These are phyloP conservation scores for Frieseomelitta varia DNA, from an alignment of 1,140 invertebrate genomes.

Conservation along the genomic window DNA sequence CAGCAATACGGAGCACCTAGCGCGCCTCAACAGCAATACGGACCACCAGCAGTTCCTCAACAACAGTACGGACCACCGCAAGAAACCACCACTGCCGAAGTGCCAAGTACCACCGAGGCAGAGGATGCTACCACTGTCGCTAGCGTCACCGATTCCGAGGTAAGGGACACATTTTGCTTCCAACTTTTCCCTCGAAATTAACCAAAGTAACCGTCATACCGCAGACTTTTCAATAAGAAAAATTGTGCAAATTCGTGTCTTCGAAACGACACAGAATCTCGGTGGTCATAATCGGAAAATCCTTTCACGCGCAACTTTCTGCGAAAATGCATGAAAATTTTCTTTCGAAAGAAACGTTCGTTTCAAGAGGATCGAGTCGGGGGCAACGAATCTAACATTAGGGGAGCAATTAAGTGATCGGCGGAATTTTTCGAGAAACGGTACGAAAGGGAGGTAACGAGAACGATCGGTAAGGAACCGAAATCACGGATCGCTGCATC, in stretches of 20 bases:
- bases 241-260: too few species aligned
- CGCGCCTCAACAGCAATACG: conserved; percentile 58
- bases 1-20: conserved; percentile 58
- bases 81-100: conserved; percentile 69
- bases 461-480: conserved; percentile 34
- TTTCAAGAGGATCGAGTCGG: neutral
- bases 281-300: too few species aligned
- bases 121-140: conserved; percentile 73
- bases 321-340: too few species aligned
- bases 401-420: conserved; percentile 8
- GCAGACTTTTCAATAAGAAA: too few species aligned
- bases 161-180: conserved; percentile 38
- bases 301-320: too few species aligned
- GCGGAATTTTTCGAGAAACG: neutral
- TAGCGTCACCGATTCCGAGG: conserved; percentile 68
- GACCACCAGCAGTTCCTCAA: conserved; percentile 31
- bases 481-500: conserved; percentile 62
- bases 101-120: conserved; percentile 62
- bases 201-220: too few species aligned
- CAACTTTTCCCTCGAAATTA: too few species aligned
- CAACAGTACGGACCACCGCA: conserved; percentile 54
- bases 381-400: neutral
- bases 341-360: neutral
- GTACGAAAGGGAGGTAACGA: neutral
- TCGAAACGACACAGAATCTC: too few species aligned